Evolutionary conservation across 2,888 invertebrate genomes (phyloP), one percentile per base, ranked within the genome.

Genomic region (Epirrhoe tristata): DNA sequence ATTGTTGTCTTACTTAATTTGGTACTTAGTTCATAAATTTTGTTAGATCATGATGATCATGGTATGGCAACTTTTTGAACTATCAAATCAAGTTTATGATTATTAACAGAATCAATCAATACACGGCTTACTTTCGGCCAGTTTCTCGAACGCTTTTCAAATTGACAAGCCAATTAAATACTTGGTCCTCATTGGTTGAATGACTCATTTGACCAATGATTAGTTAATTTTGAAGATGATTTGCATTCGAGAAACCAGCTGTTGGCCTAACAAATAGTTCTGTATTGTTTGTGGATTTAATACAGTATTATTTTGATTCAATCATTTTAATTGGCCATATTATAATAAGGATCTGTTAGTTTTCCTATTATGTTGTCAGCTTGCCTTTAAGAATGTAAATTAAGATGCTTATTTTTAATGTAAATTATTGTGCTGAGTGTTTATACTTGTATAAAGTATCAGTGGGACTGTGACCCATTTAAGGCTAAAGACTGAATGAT

Each of bases 231-330:
- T n/a, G n/a, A n/a, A n/a, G n/a, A n/a, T n/a, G n/a, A n/a, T n/a
- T n/a, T n/a, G n/a, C n/a, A n/a, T n/a, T n/a, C n/a, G n/a, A n/a
- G n/a, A n/a, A n/a, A n/a, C n/a, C n/a, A n/a, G n/a, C n/a, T n/a
- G n/a, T n/a, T n/a, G n/a, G 74, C 72, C 74, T 74, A 71, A 0
- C 32, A 51, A 61, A 48, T 60, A 24, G 12, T 43, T 43, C 39
- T 43, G 39, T 58, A 48, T 63, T 48, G 70, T 59, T 64, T 66
- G 63, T 65, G 58, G 54, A 72, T 72, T 57, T 56, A 17, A 50
- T 65, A 67, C 78, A 78, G 80, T 80, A 79, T 81, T 70, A 70
- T 67, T 50, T 67, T 31, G 61, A 66, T 69, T 65, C 61, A 69
- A 12, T 12, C 56, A 61, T 54, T 54, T 64, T 66, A 61, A 67